Base-by-base conservation (phyloP, 2,888 invertebrate genomes). In the Agrilus cyanescens region DNA sequence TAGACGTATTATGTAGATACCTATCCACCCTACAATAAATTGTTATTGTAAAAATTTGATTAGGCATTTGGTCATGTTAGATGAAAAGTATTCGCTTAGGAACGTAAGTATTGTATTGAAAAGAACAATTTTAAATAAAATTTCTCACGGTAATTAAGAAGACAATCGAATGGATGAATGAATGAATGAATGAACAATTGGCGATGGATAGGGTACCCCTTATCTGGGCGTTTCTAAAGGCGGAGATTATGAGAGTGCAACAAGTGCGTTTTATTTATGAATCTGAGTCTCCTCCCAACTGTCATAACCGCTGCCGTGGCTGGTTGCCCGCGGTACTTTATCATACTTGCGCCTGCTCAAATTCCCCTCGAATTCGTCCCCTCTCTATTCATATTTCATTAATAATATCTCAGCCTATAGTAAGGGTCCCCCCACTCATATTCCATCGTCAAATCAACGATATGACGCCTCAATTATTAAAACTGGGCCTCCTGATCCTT, bases 221-320 rank as follows among this genome's bases (percentile, higher is more conserved):
- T 25, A 62, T 60, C 57, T 58, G 59, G 66, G 63, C 65, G 64
- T 57, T 53, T 50, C 53, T 41, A 71, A 71, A 72, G 73, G 75
- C 73, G 74, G 73, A 68, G 74, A 75, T 74, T 71, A 75, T 69
- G 68, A 67, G 61, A 66, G 65, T 57, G 71, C 68, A 70, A 70
- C 75, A 76, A 75, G 76, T 76, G 75, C 72, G 75, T 75, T 75
- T 75, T 76, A 77, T 77, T 77, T 77, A 77, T 77, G 76, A 78
- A 73, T 68, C 68, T 68, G 66, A 67, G 72, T 71, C 74, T 63
- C 76, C 76, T 75, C 77, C 78, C 74, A 63, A 72, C 74, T 76
- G 77, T 78, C 77, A 78, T 78, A 78, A 78, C 75, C 72, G 73
- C 64, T 63, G 68, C 71, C 70, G 72, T 74, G 74, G 75, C 74